These are phyloP conservation scores for Reticulitermes lucifugus DNA, from an alignment of 2,888 invertebrate species.

Conservation along the genomic window DNA sequence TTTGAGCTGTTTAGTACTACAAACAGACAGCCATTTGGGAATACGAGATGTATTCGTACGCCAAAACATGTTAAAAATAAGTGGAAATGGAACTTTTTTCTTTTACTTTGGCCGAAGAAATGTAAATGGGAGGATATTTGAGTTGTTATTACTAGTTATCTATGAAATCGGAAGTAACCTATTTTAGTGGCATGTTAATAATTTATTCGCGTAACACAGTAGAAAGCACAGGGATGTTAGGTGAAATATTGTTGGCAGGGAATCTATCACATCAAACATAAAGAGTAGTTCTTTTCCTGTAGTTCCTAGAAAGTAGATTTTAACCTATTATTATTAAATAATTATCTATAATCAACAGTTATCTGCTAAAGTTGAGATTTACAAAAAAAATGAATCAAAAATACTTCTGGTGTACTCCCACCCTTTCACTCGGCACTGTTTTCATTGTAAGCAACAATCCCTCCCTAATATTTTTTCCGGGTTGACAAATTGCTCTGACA, in stretches of 20 bases:
- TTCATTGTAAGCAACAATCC: neutral
- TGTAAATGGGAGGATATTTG: too few species aligned
- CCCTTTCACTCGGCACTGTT: neutral
- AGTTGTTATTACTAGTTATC: too few species aligned
- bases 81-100: too few species aligned
- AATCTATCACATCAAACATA: constrained; percentile 1
- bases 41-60: neutral
- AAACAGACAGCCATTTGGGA: neutral
- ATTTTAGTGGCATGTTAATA: neutral
- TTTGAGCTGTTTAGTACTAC: neutral
- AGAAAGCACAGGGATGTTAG: neutral
- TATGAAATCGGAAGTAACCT: neutral
- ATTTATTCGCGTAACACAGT: neutral
- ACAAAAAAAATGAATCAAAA: neutral
- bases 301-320: neutral
- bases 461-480: neutral
- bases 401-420: neutral
- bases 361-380: neutral
- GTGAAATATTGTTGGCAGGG: neutral
- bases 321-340: neutral
- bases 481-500: constrained; percentile 15
- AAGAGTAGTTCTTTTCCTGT: neutral
- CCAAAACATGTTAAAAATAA: too few species aligned
- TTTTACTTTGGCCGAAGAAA: too few species aligned
- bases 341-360: constrained; percentile 24